Evolutionary conservation across 2,797 vertebrate species (phyloP), one percentile per base, ranked within the genome.

Genomic region (Acanthopagrus latus): DNA sequence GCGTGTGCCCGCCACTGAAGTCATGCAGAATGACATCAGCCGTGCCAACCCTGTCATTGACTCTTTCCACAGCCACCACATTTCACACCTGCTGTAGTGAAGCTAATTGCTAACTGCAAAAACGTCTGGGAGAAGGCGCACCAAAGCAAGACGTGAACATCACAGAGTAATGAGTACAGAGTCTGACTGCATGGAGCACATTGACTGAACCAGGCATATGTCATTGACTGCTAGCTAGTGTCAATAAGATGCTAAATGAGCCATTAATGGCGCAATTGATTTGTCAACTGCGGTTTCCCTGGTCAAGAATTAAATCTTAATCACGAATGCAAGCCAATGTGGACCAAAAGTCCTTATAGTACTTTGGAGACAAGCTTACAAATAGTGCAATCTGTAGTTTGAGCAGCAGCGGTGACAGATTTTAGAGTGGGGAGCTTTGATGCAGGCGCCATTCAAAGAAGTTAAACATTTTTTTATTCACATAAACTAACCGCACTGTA

Each of bases 11-110:
- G 85, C 73, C 54, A 68, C 74, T 89, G 75, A 90, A 82, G 81
- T 91, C 90, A 89, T 86, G 68, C 76, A 60, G 51, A 57, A 88
- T 93, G 91, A 93, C 90, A 81, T 93, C 91, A 92, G 46, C 76
- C 0, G 20, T 80, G 79, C 86, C 83, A 88, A 73, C n/a, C 50
- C 33, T 17, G 68, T 27, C 55, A 2, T 20, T 69, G 74, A 87
- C 74, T 88, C 76, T 87, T 92, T 92, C 89, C 88, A 85, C 81
- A 83, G 84, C 48, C 69, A n/a, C 63, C 55, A 47, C 13, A 84
- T 85, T 88, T 86, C 77, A 90, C 87, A 91, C 87, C 88, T 84
- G 74, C 80, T 64, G 46, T 63, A 73, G 65, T 60, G 52, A 51
- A 60, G 74, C 74, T 85, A 84, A 79, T 77, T 71, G 57, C 82